Evolutionary conservation across 2,888 invertebrate species (phyloP).

Genomic region (Philaethria dido): DNA sequence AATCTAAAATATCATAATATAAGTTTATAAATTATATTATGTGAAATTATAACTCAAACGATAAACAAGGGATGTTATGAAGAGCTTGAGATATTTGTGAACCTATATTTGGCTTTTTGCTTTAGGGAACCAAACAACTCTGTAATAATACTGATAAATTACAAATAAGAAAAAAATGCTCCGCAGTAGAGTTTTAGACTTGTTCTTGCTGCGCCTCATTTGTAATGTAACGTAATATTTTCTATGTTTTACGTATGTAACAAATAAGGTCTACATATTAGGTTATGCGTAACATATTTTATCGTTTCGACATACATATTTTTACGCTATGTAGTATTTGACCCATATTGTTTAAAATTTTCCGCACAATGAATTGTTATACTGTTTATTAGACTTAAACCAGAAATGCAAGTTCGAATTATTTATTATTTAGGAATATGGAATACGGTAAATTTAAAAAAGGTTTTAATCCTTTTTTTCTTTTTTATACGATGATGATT

Average conservation of each 20-base stretch:
- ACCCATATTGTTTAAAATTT: not conserved
- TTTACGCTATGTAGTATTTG: not conserved
- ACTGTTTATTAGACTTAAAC: slow-evolving; percentile 1
- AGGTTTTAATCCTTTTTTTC: no score
- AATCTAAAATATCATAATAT: not conserved
- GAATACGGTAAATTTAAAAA: no score
- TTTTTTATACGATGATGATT: no score
- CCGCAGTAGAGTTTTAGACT: no score
- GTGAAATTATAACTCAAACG: not conserved
- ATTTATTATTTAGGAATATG: no score
- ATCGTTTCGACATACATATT: not conserved
- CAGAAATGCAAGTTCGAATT: not conserved
- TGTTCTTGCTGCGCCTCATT: no score
- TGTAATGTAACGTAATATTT: not conserved
- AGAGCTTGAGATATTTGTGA: no score
- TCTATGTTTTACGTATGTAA: not conserved
- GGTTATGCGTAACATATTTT: not conserved
- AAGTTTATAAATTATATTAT: not conserved
- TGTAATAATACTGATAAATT: no score
- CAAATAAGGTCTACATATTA: not conserved
- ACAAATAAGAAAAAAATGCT: no score
- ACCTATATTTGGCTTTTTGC: no score
- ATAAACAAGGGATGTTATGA: no score
- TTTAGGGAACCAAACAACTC: no score
- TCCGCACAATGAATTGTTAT: not conserved